phyloP scores from a whole-genome alignment of 2,113 vertebrate genomes.

The Chaenocephalus aceratus region DNA sequence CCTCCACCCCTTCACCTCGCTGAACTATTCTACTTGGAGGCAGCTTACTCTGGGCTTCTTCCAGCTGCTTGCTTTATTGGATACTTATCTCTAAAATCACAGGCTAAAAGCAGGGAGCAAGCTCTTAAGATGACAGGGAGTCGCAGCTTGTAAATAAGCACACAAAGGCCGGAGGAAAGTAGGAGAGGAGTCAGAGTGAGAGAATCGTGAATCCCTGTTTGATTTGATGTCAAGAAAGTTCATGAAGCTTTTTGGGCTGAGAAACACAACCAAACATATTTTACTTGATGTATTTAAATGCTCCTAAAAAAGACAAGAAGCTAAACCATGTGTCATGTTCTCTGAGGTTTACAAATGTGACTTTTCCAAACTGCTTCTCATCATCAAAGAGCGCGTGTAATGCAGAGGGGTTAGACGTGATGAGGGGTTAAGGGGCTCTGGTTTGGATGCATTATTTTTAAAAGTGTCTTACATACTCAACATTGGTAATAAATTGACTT shows the following conservation, averaged over 20 bases:
- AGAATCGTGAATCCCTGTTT: slow-evolving; percentile 34
- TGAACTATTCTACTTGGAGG: slow-evolving; percentile 38
- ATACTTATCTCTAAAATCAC: slow-evolving; percentile 60
- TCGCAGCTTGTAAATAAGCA: slow-evolving; percentile 39
- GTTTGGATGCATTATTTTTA: slow-evolving; percentile 20
- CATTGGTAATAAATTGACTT: slow-evolving; percentile 14
- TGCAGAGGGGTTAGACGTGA: neutral
- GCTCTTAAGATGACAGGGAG: slow-evolving; percentile 53
- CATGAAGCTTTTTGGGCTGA: slow-evolving; percentile 45
- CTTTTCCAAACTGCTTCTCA: slow-evolving; percentile 43
- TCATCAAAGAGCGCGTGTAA: slow-evolving; percentile 39
- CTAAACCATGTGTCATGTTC: slow-evolving; percentile 47
- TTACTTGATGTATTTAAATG: neutral
- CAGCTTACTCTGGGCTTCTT: slow-evolving; percentile 43
- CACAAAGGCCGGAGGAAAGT: slow-evolving; percentile 10
- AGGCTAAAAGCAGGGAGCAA: slow-evolving; percentile 41
- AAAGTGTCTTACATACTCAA: slow-evolving; percentile 13
- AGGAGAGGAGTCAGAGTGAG: slow-evolving; percentile 17
- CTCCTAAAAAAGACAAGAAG: slow-evolving; percentile 13
- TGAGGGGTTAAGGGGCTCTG: slow-evolving; percentile 6
- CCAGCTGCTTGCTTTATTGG: slow-evolving; percentile 68
- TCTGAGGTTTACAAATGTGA: slow-evolving; percentile 41
- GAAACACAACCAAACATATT: slow-evolving; percentile 21
- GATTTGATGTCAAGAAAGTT: slow-evolving; percentile 28
- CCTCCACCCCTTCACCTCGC: slow-evolving; percentile 42